phyloP scores from a whole-genome alignment of 2,797 vertebrate genomes.

The Parambassis ranga region DNA sequence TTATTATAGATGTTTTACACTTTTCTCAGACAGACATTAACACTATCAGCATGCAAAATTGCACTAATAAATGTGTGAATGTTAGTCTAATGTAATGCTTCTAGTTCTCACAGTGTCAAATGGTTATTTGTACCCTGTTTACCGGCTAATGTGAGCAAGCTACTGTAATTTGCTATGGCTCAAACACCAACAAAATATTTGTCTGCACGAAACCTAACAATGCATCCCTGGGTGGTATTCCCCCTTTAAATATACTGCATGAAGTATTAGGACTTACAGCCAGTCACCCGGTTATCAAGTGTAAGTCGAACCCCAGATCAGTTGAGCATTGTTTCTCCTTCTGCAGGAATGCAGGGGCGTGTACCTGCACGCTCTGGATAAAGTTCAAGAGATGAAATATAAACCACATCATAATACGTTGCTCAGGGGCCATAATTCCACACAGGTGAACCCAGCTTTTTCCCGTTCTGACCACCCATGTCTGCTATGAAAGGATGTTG shows the following conservation, averaged over 20 bases:
- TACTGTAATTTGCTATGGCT: not conserved
- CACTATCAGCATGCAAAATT: too few relatives aligned
- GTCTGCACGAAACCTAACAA: not conserved
- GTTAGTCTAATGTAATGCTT: too few relatives aligned
- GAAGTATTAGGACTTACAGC: conserved; percentile 19
- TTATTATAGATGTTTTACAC: too few relatives aligned
- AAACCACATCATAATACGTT: conserved; percentile 80
- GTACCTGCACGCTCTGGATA: conserved; percentile 70
- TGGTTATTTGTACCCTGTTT: too few relatives aligned
- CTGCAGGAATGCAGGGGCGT: conserved; percentile 75
- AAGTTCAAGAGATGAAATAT: conserved; percentile 80
- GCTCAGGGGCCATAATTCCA: conserved; percentile 75
- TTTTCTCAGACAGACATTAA: too few relatives aligned
- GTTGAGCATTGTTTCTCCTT: conserved; percentile 73
- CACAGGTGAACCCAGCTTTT: conserved; percentile 67
- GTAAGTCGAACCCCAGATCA: conserved; percentile 61
- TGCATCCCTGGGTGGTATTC: not conserved
- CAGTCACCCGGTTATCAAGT: conserved; percentile 45
- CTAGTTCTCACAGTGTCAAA: too few relatives aligned
- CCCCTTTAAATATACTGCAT: not conserved
- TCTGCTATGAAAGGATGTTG: conserved; percentile 38
- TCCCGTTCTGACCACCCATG: conserved; percentile 74
- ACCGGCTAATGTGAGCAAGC: too few relatives aligned
- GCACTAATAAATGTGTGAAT: too few relatives aligned
- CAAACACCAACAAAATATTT: not conserved